Conservation (phyloP, 1,140 invertebrate species). For the Diorhabda sublineata region DNA sequence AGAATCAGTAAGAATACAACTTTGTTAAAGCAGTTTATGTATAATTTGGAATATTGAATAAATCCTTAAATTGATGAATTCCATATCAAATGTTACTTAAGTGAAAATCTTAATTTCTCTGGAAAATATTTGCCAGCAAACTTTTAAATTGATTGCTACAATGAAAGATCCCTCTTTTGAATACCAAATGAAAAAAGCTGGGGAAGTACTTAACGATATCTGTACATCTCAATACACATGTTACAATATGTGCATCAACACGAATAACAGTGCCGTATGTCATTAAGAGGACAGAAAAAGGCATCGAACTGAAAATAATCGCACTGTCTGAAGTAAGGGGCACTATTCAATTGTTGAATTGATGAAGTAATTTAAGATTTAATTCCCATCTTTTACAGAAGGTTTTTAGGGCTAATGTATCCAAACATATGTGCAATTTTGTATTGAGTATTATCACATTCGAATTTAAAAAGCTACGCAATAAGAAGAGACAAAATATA, state of each 20-base stretch:
- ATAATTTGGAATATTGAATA: no score
- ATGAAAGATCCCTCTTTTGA: background rate
- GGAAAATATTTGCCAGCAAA: no score
- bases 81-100: no score
- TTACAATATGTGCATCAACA: conserved; percentile 23
- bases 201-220: conserved; percentile 21
- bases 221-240: conserved; percentile 22
- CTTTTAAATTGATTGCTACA: no score
- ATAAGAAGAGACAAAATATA: no score
- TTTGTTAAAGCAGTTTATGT: no score
- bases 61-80: no score
- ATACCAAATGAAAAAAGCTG: conserved; percentile 15
- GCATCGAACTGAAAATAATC: conserved; percentile 34
- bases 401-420: background rate
- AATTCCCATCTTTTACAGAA: background rate
- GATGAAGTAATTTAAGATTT: conserved; percentile 2
- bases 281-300: conserved; percentile 27
- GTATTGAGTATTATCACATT: no score
- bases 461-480: no score
- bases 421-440: background rate
- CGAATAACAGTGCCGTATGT: conserved; percentile 22
- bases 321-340: conserved; percentile 16
- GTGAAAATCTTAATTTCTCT: no score
- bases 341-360: conserved; percentile 6
- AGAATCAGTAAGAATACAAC: no score